A percentile compares a stretch with the other conserved stretches of the same genome.
Conservation (phyloP, 1,140 invertebrate genomes). For the Hyposmocoma kahamanoa region DNA sequence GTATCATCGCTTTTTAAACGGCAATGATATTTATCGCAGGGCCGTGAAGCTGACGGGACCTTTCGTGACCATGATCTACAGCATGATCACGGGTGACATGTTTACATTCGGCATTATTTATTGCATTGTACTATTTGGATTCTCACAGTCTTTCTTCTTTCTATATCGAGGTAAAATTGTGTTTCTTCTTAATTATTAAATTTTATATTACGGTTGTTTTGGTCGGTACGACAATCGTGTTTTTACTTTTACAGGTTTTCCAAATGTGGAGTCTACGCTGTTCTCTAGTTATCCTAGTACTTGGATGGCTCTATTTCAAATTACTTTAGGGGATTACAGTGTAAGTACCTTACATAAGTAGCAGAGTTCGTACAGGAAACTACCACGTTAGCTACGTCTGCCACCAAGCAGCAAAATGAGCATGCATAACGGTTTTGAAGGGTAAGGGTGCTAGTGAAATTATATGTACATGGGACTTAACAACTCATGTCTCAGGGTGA, state of each 20-base stretch:
- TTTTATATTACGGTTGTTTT: too few species aligned
- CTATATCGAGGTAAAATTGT: slow-evolving; percentile 84
- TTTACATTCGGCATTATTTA: slow-evolving; percentile 98
- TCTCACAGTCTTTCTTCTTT: slow-evolving; percentile 97
- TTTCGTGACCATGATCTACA: slow-evolving; percentile 99
- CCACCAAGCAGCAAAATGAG: too few species aligned
- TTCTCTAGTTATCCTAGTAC: slow-evolving; percentile 91
- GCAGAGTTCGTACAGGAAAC: too few species aligned
- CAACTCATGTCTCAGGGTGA: too few species aligned
- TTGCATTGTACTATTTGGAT: slow-evolving; percentile 93
- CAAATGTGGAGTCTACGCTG: slow-evolving; percentile 84
- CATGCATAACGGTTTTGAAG: too few species aligned
- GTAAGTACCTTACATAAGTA: too few species aligned
- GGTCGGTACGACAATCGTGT: neutral
- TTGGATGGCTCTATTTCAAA: slow-evolving; percentile 98
- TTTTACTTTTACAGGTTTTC: slow-evolving; percentile 77
- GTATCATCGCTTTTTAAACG: neutral
- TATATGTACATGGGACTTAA: too few species aligned
- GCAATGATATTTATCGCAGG: slow-evolving; percentile 73
- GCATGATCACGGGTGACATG: slow-evolving; percentile 98
- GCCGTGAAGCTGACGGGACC: slow-evolving; percentile 95
- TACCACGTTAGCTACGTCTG: too few species aligned
- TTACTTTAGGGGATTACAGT: slow-evolving; percentile 97
- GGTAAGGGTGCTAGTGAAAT: too few species aligned
- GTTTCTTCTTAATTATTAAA: neutral